Evolutionary conservation across 2,888 invertebrate species (phyloP), one percentile per base, ranked within the genome.

Genomic region (Drosophila sordidula): DNA sequence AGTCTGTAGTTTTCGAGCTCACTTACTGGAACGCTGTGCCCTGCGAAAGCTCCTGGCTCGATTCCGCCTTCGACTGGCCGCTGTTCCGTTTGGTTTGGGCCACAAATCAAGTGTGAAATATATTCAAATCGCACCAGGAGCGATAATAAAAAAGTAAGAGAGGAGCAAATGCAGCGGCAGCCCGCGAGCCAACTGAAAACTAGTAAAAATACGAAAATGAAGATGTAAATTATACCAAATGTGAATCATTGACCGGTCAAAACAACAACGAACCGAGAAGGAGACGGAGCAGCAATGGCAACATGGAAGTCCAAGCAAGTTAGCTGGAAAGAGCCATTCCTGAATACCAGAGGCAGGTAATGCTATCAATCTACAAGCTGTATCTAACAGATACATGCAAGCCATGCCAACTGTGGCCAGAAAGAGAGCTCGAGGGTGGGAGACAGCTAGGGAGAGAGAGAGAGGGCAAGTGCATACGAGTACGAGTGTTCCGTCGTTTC

Each of bases 71-170:
- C 50, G 62, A 71, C 42, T 71, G 57, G 22, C 44, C n/a, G 61
- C 47, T 59, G 71, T 69, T 82, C 29, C 68, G 70, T 75, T 65
- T 54, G 50, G 78, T 56, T 51, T 62, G 62, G 52, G 73, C 72
- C 77, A 83, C 89, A 87, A 87, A 79, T 90, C 87, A 90, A 87
- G 80, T 84, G 89, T 89, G 82, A 89, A 90, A 89, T 90, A 84
- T 87, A 90, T 81, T 89, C 81, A 75, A 81, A 78, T 83, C 74
- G 75, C 75, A 75, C 70, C 78, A 76, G 78, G 71, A 76, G 80
- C 79, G 66, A 57, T 70, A 76, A 66, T 74, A 82, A 66, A 63
- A 55, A 55, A 39, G 34, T 41, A 49, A 47, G 59, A 59, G 46
- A 50, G 36, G n/a, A 64, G 61, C 58, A 55, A 58, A 36, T 44